Conservation (phyloP, 2,888 invertebrate genomes). For the Rhogogaster chlorosoma region DNA sequence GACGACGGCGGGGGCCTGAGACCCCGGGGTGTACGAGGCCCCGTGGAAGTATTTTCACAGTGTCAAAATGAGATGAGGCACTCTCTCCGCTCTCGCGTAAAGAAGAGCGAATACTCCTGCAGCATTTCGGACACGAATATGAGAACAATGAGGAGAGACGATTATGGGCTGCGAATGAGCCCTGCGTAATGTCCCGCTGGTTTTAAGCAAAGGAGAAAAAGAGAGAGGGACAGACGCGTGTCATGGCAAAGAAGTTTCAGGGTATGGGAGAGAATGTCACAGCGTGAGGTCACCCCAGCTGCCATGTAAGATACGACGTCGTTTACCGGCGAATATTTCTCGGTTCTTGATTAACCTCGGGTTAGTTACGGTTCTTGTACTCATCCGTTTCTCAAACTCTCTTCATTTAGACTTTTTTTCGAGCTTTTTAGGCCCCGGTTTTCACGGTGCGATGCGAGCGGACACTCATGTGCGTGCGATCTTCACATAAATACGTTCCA, state of each 20-base stretch:
- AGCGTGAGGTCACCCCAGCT: slow-evolving; percentile 41
- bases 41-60: background rate
- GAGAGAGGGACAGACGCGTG: slow-evolving; percentile 24
- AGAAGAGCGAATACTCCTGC: background rate
- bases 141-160: slow-evolving; percentile 28
- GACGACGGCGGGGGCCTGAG: background rate
- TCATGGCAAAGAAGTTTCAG: slow-evolving; percentile 14
- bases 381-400: slow-evolving; percentile 6
- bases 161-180: slow-evolving; percentile 35
- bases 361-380: slow-evolving; percentile 59
- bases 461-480: background rate
- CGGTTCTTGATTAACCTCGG: slow-evolving; percentile 55
- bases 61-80: slow-evolving; percentile 12
- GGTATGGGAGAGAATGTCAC: slow-evolving; percentile 16
- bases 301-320: background rate
- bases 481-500: background rate
- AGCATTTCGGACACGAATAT: background rate
- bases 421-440: background rate
- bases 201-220: background rate
- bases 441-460: background rate
- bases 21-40: slow-evolving; percentile 21
- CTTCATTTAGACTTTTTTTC: background rate
- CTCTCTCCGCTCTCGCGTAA: background rate
- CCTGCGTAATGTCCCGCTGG: slow-evolving; percentile 19
- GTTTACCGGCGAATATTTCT: slow-evolving; percentile 57